These are phyloP conservation scores for Oncorhynchus nerka DNA, from an alignment of 2,113 vertebrate species.

Conservation along the genomic window DNA sequence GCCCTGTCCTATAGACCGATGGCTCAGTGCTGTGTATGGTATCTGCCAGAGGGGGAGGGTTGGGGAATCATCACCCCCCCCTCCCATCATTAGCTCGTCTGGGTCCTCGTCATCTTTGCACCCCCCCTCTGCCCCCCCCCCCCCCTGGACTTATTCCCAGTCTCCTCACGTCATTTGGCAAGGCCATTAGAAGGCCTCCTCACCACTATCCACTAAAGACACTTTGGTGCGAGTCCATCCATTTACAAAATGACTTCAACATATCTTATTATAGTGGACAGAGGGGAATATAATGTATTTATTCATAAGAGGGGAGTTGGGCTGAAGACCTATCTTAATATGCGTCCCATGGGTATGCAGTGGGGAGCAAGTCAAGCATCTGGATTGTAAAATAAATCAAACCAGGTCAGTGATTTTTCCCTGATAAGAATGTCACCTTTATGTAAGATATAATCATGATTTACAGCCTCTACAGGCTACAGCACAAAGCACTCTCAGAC, in stretches of 20 bases:
- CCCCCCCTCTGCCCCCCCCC: background rate
- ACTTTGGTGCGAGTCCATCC: constrained; percentile 61
- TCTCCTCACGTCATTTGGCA: constrained; percentile 59
- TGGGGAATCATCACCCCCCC: background rate
- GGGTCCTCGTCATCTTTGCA: background rate
- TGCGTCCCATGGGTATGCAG: background rate
- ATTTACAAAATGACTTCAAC: constrained; percentile 73
- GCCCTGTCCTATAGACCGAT: background rate
- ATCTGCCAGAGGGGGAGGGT: background rate
- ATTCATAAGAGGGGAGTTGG: constrained; percentile 17
- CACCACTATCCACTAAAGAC: constrained; percentile 4
- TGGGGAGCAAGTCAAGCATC: background rate
- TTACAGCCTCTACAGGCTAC: constrained; percentile 38
- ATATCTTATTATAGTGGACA: constrained; percentile 36
- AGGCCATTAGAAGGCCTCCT: constrained; percentile 50
- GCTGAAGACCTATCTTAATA: background rate
- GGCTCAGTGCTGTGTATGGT: constrained; percentile 2
- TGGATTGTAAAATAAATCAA: constrained; percentile 15
- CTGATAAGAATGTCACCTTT: constrained; percentile 49
- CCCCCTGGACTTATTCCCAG: constrained; percentile 7
- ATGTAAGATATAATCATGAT: constrained; percentile 44
- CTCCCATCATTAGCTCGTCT: background rate
- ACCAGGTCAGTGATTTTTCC: constrained; percentile 46
- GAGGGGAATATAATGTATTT: constrained; percentile 9
- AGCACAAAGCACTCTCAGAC: background rate